These are phyloP conservation scores for Iphiclides podalirius DNA, from an alignment of 2,888 invertebrate species.

Conservation along the genomic window DNA sequence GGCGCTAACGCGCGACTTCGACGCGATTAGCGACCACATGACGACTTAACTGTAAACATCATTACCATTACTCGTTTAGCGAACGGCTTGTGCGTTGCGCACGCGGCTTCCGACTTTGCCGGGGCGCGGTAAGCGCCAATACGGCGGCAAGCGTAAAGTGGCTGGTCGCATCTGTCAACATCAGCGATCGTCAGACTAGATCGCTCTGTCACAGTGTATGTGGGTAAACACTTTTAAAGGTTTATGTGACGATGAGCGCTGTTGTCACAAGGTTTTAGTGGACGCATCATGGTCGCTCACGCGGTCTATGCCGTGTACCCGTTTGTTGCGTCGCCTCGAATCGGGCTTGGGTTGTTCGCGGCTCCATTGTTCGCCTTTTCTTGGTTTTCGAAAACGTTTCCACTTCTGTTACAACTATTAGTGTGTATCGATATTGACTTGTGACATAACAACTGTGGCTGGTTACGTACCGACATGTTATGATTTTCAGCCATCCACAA, in stretches of 20 bases:
- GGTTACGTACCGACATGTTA: no score
- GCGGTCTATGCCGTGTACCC: conserved; percentile 40
- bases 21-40: conserved; percentile 66
- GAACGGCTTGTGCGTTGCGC: conserved; percentile 25
- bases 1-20: conserved; percentile 75
- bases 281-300: conserved; percentile 67
- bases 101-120: conserved; percentile 36
- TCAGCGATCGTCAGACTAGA: conserved; percentile 64
- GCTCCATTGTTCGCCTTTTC: conserved; percentile 50
- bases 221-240: conserved; percentile 76
- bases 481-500: no score
- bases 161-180: conserved; percentile 48
- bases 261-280: conserved; percentile 73
- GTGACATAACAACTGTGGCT: conserved; percentile 11
- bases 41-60: conserved; percentile 77
- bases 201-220: conserved; percentile 64
- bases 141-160: conserved; percentile 20
- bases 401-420: conserved; percentile 21
- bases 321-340: conserved; percentile 60
- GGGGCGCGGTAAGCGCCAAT: conserved; percentile 29
- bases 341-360: conserved; percentile 52
- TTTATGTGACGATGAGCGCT: conserved; percentile 70
- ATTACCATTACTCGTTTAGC: conserved; percentile 59
- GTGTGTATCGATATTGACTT: conserved; percentile 12
- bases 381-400: conserved; percentile 56